Evolutionary conservation across 2,797 vertebrate species (phyloP), one percentile per base, ranked within the genome.

Genomic region (Coreius guichenoti): DNA sequence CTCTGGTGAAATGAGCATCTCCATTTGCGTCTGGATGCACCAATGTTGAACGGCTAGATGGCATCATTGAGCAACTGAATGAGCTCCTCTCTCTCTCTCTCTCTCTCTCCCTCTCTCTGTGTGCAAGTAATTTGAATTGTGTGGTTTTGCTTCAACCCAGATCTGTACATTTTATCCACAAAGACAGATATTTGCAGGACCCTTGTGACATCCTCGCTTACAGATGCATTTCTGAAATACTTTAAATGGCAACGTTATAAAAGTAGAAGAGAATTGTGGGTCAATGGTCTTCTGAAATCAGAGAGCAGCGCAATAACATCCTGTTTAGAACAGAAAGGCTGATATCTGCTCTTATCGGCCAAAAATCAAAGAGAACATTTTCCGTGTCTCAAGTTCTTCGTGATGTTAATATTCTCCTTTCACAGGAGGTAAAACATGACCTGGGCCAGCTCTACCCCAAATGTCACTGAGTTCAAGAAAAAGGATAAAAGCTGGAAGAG

Each of bases 31-130:
- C 43, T 0, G 29, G 61, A 61, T 70, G 9, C 2, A 65, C 61
- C 61, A 31, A 16, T 16, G 26, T 65, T 61, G 14, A 75, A 56
- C 49, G 94, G 91, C 94, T 95, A 95, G 95, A 95, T 96, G 95
- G 93, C 95, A 95, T 91, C 94, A 92, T 95, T 95, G 95, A 95
- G 95, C 93, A 94, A 91, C 81, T 90, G 77, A 72, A 49, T 58
- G 31, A 33, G 23, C 26, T 70, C 58, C 70, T 63, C 45, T 80
- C 54, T 78, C 75, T 86, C 72, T 73, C n/a, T 79, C n/a, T 61
- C 45, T 70, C 23, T 84, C 19, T 86, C 56, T 78, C 29, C 69
- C 47, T 70, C 23, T 63, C 47, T 63, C 31, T 70, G 12, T 86
- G 31, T 82, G 51, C 79, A 86, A 84, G 77, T 80, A 29, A 83